Percentiles rank a stretch among this genome's conserved stretches.
Evolutionary conservation across 92 coral and sea anemone genomes (phyloP).

Genomic region (Epizoanthus stellaris): DNA sequence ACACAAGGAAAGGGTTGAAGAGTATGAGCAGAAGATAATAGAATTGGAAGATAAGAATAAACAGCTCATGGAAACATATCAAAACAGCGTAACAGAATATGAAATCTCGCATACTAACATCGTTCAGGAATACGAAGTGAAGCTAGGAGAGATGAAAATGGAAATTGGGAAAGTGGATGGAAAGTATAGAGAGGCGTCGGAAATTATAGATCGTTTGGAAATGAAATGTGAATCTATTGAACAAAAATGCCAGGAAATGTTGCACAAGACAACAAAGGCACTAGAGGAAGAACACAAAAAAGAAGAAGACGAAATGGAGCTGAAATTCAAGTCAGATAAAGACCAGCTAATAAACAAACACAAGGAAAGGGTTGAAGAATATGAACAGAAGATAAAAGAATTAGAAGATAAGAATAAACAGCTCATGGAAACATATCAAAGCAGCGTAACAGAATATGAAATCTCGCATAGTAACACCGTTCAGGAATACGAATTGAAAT

Average conservation of each 20-base stretch:
- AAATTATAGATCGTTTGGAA: background rate
- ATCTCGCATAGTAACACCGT: background rate
- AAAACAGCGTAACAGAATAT: background rate
- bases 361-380: too few species aligned
- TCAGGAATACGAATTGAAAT: background rate
- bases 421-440: conserved; percentile 4
- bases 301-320: background rate
- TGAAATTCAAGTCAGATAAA: background rate
- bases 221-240: background rate
- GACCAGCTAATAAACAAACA: background rate
- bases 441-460: background rate
- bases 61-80: background rate
- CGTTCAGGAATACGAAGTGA: background rate
- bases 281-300: conserved; percentile 8
- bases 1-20: too few species aligned
- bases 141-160: background rate
- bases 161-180: background rate
- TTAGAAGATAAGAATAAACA: background rate
- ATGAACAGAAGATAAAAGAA: too few species aligned
- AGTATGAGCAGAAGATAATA: too few species aligned
- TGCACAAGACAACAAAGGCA: background rate
- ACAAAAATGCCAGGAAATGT: background rate
- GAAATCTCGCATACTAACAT: background rate
- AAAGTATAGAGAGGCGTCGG: background rate
- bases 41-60: too few species aligned